Conservation (phyloP, 1,140 invertebrate genomes). For the Sarcophaga bullata region DNA sequence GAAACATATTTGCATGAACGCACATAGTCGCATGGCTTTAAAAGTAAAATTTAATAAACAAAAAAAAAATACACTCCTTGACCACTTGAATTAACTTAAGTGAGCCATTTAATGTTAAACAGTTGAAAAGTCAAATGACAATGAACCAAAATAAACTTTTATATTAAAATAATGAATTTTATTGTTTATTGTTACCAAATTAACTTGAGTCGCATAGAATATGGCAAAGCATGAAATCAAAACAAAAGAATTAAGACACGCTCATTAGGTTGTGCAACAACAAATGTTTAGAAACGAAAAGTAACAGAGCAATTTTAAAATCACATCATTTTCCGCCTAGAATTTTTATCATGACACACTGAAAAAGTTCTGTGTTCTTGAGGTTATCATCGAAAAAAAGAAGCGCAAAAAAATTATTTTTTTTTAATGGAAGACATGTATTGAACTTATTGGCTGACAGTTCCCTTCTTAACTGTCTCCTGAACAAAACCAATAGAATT, state of each 20-base stretch:
- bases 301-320: neutral
- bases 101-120: neutral
- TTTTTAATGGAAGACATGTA: too few relatives aligned
- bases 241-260: slow-evolving; percentile 30
- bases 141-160: neutral
- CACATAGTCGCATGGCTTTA: neutral
- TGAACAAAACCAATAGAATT: too few relatives aligned
- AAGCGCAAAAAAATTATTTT: too few relatives aligned
- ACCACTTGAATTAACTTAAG: neutral
- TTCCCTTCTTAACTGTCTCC: too few relatives aligned
- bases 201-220: too few relatives aligned
- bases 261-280: neutral
- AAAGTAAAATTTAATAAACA: neutral
- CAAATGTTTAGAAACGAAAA: neutral
- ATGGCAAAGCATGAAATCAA: neutral
- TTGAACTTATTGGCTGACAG: too few relatives aligned
- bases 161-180: too few relatives aligned
- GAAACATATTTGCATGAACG: neutral
- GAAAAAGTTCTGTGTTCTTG: too few relatives aligned
- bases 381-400: too few relatives aligned
- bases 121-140: slow-evolving; percentile 15
- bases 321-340: too few relatives aligned
- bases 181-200: too few relatives aligned
- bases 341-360: too few relatives aligned
- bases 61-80: neutral